These are phyloP conservation scores for Verasper variegatus DNA, from an alignment of 2,113 vertebrate species.

Conservation along the genomic window DNA sequence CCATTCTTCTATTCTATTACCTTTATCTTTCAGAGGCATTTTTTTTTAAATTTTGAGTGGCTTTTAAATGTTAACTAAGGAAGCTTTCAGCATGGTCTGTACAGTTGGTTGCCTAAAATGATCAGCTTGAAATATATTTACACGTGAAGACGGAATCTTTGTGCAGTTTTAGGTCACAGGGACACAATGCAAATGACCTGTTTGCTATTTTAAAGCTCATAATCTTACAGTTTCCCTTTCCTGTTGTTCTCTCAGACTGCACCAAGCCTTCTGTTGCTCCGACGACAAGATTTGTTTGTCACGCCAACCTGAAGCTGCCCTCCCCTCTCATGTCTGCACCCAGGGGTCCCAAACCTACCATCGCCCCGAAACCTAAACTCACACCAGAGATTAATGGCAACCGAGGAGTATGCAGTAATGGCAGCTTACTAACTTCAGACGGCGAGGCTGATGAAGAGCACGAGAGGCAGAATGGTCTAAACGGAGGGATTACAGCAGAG, in stretches of 20 bases:
- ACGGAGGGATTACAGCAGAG: conserved; percentile 46
- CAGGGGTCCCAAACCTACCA: conserved; percentile 89
- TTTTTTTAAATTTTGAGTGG: background rate
- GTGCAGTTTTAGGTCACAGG: conserved; percentile 53
- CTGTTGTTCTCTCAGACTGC: conserved; percentile 85
- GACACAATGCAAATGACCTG: conserved; percentile 69
- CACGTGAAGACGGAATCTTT: conserved; percentile 4
- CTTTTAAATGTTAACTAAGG: background rate
- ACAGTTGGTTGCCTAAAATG: background rate
- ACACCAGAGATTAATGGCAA: conserved; percentile 78
- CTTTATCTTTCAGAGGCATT: background rate
- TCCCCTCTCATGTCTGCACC: conserved; percentile 82
- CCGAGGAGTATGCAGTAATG: conserved; percentile 82
- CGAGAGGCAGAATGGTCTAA: conserved; percentile 58
- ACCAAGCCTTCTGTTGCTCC: conserved; percentile 91
- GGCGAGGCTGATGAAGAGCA: conserved; percentile 69
- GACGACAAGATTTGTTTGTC: conserved; percentile 86
- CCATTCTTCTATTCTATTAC: conserved; percentile 26
- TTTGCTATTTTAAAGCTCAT: conserved; percentile 75
- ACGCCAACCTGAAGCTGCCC: conserved; percentile 80
- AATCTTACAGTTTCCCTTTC: conserved; percentile 81
- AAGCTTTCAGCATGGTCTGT: background rate
- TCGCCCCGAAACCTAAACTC: conserved; percentile 92
- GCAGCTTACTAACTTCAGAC: conserved; percentile 69
- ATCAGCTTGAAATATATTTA: background rate